phyloP scores from a whole-genome alignment of 1,140 invertebrate species.

The Cherax quadricarinatus region DNA sequence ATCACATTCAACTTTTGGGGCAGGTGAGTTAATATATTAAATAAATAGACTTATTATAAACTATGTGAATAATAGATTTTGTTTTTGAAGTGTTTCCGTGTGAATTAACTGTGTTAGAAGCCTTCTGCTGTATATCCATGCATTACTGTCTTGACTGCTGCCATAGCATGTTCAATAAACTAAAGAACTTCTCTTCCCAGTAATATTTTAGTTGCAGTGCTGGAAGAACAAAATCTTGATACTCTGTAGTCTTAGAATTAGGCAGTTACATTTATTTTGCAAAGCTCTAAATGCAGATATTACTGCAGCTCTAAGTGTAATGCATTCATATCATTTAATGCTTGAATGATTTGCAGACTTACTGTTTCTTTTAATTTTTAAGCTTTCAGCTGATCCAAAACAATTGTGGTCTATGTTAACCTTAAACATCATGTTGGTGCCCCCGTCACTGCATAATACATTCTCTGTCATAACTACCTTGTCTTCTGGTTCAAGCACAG shows the following conservation, averaged over 20 bases:
- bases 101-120: neutral
- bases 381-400: neutral
- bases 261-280: neutral
- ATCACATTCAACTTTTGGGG: no score
- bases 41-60: neutral
- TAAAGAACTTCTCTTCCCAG: neutral
- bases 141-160: neutral
- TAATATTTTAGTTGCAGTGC: neutral
- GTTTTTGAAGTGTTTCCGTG: neutral
- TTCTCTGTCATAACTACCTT: neutral
- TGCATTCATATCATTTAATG: constrained; percentile 11
- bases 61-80: neutral
- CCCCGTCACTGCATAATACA: neutral
- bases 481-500: neutral
- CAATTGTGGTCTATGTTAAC: neutral
- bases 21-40: neutral
- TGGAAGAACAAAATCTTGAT: neutral
- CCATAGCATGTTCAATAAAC: neutral
- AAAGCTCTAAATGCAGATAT: constrained; percentile 1
- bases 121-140: neutral
- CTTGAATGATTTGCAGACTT: constrained; percentile 4
- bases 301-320: constrained; percentile 1
- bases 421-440: neutral
- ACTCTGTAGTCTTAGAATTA: neutral
- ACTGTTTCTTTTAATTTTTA: neutral